Percentiles rank a stretch among this genome's conserved stretches.
These are phyloP conservation scores for Conus ventricosus DNA, from an alignment of 1,140 invertebrate genomes.

Conservation along the genomic window DNA sequence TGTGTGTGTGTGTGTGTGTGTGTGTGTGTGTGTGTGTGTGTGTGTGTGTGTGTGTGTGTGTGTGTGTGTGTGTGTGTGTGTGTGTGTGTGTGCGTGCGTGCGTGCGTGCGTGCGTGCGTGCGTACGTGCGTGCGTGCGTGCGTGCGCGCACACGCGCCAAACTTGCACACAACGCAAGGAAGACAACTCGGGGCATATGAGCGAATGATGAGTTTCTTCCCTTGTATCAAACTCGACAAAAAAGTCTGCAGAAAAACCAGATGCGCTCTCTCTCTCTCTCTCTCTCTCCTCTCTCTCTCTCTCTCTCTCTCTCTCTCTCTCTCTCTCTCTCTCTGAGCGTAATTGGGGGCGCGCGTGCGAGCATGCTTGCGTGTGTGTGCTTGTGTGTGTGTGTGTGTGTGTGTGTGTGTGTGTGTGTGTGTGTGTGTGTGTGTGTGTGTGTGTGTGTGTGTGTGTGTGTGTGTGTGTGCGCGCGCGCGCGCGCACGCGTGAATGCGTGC, in stretches of 20 bases:
- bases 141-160: constrained; percentile 17
- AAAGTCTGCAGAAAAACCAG: not conserved
- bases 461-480: not conserved
- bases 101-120: not conserved
- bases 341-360: too few species aligned
- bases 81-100: constrained; percentile 38
- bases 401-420: constrained; percentile 26
- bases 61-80: not conserved
- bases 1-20: too few species aligned
- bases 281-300: too few species aligned
- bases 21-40: too few species aligned
- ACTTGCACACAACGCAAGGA: not conserved
- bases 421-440: constrained; percentile 29
- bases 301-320: too few species aligned
- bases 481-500: too few species aligned
- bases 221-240: not conserved
- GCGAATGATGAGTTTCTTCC: not conserved
- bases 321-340: too few species aligned
- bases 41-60: constrained; percentile 38
- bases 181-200: constrained; percentile 21
- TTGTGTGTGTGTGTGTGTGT: constrained; percentile 20
- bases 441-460: constrained; percentile 26
- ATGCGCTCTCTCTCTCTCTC: too few species aligned
- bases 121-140: constrained; percentile 3
- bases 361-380: constrained; percentile 18